Conservation (phyloP, 2,113 vertebrate species). For the Polyodon spathula region DNA sequence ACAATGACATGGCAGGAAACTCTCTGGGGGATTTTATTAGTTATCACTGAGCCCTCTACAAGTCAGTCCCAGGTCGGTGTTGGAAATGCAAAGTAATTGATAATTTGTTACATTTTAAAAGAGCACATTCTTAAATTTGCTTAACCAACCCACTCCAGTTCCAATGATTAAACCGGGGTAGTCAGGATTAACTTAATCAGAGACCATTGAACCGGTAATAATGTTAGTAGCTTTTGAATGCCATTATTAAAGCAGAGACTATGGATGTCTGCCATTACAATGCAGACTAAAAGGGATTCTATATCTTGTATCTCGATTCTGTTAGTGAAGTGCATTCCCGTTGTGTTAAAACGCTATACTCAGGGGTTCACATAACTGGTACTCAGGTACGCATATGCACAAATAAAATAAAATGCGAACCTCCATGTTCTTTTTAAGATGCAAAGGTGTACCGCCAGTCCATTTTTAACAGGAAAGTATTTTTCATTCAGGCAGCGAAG, state of each 20-base stretch:
- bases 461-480: too few relatives aligned
- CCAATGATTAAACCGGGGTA: neutral
- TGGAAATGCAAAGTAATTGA: neutral
- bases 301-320: neutral
- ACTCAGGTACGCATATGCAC: too few relatives aligned
- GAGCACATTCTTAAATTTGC: neutral
- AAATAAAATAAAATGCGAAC: too few relatives aligned
- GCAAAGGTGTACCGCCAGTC: too few relatives aligned
- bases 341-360: neutral
- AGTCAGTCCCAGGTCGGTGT: neutral
- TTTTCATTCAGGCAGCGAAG: too few relatives aligned
- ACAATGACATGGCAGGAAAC: neutral
- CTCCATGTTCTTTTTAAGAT: too few relatives aligned
- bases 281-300: neutral
- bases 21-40: neutral
- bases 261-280: conserved; percentile 5
- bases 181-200: conserved; percentile 1
- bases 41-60: neutral
- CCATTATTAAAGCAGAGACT: neutral
- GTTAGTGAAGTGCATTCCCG: neutral
- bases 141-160: neutral
- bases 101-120: neutral
- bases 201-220: conserved; percentile 3
- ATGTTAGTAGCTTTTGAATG: neutral
- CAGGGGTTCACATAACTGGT: too few relatives aligned